Base-by-base conservation (phyloP, 2,113 vertebrate genomes). In the Colaptes auratus region DNA sequence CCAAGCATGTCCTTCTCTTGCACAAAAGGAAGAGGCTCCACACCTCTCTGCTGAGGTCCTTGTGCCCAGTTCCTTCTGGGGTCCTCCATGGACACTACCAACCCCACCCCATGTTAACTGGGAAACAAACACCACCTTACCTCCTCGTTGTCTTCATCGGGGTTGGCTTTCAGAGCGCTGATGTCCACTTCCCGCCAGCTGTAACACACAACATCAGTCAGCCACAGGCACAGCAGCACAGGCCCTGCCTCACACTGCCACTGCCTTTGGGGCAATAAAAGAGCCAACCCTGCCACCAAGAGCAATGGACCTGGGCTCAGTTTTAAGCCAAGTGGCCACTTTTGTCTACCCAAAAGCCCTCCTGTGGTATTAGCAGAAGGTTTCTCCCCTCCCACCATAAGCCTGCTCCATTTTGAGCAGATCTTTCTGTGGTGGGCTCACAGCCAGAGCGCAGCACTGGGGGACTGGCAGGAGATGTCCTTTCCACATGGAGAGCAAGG, bases 131-230 rank as follows among this genome's bases (percentile, higher is more conserved):
- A 7, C 8, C 19, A 8, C 13, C 93, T 95, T 92, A 99, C 99
- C 98, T 99, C 99, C 30, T 98, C 98, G 0, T 82, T 97, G 48
- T 99, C 98, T 58, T 99, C 99, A 39, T 99, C 99, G 15, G 98
- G 97, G 74, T 85, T 98, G 3, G 96, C 97, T 12, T 96, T 98
- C 97, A 98, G 97, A 59, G 97, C 94, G 46, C 98, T 97, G 86
- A 98, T 91, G 79, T 99, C 98, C 82, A 99, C 99, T 23, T 98
- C 98, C 63, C 99, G 97, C 99, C 99, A 99, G 94, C 99, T 99
- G 86, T 24, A 97, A 95, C 39, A 84, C 82, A 92, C 36, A 44
- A 4, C n/a, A 83, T 63, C n/a, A 27, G 28, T 82, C 66, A 91
- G 8, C 7, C 61, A 33, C n/a, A n/a, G n/a, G n/a, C n/a, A n/a